phyloP scores from a whole-genome alignment of 2,113 vertebrate genomes.

The Burhinus bistriatus region DNA sequence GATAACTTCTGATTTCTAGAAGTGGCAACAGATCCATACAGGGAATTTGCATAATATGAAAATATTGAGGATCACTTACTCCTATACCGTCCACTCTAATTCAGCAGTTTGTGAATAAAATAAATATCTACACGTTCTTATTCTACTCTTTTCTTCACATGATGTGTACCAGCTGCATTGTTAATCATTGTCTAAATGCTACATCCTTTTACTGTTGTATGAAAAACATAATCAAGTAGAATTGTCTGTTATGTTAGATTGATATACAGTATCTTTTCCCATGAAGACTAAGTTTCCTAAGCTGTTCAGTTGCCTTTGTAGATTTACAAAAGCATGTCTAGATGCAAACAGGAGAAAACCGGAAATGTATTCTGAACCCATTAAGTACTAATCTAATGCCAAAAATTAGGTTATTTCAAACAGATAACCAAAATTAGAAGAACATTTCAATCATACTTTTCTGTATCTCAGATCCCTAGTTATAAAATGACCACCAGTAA shows the following conservation, averaged over 20 bases:
- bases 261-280: neutral
- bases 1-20: neutral
- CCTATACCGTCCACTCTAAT: neutral
- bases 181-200: neutral
- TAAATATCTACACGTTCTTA: neutral
- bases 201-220: neutral
- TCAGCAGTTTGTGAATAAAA: neutral
- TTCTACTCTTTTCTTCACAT: neutral
- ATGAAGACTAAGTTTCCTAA: neutral
- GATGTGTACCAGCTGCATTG: neutral
- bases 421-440: neutral
- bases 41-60: neutral
- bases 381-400: neutral
- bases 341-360: neutral
- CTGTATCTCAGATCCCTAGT: neutral
- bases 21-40: neutral
- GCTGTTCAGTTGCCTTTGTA: neutral
- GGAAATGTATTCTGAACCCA: neutral
- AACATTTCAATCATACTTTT: neutral
- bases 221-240: neutral
- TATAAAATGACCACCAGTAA: neutral
- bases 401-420: neutral
- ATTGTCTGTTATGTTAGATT: neutral
- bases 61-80: neutral
- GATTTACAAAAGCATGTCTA: neutral